Evolutionary conservation across 2,113 vertebrate species (phyloP), one percentile per base, ranked within the genome.

Genomic region (Gymnorhina tibicen): DNA sequence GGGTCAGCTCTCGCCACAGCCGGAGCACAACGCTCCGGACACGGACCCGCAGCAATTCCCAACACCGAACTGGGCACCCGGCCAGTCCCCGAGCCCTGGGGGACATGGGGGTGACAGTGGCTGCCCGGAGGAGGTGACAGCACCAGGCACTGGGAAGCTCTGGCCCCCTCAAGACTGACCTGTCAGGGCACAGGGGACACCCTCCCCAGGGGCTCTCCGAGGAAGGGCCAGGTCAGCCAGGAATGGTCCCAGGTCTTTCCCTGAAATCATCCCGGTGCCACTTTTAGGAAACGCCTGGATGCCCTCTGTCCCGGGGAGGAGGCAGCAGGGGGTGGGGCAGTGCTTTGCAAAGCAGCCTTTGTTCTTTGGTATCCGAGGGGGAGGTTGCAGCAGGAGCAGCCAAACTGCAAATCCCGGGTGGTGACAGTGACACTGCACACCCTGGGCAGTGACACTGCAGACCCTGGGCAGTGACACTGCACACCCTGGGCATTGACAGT

Each of bases 341-440:
- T 15, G 84, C 86, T 91, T 39, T 66, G 91, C 91, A 93, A 85
- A 95, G 87, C 70, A 62, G 58, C 63, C 33, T 87, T 94, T 94
- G 87, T 95, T 96, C 94, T 96, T 96, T 96, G 95, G 95, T 92
- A 78, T 24, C 2, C 1, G 6, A 69, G 42, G 19, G 55, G 7
- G 60, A 69, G 60, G 47, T 1, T n/a, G 70, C 85, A 72, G 90
- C 69, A 27, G 1, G 55, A 93, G 90, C 87, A 62, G 91, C 23
- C 26, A 63, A 27, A 63, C 75, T 41, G 49, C 58, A 47, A 53
- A 87, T 32, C 58, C n/a, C 3, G 7, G 39, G 60, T 0, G 5
- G 50, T 55, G 82, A 30, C 53, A 77, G 37, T 49, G 82, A 55
- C 58, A 3, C 49, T 39, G 39, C 47, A 68, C 41, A 32, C 16